A percentile compares a stretch with the other conserved stretches of the same genome.
Conservation (phyloP, 1,140 invertebrate genomes). For the Anastrepha obliqua region DNA sequence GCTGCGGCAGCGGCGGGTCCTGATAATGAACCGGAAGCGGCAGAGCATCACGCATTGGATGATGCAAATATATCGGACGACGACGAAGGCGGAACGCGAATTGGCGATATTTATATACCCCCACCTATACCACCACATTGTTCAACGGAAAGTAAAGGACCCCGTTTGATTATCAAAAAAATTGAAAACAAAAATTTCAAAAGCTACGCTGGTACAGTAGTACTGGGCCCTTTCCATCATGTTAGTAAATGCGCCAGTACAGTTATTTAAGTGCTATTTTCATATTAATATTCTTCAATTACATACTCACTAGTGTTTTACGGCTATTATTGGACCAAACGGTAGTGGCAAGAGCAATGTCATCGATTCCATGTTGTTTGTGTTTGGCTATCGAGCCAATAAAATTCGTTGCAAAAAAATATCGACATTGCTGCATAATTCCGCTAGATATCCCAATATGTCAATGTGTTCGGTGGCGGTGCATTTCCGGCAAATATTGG, state of each 20-base stretch:
- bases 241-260: conserved; percentile 72
- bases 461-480: conserved; percentile 91
- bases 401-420: conserved; percentile 98
- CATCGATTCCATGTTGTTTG: conserved; percentile 99
- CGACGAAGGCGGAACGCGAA: conserved; percentile 75
- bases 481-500: conserved; percentile 93
- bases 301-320: conserved; percentile 86
- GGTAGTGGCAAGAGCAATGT: conserved; percentile 99
- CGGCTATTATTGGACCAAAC: conserved; percentile 98
- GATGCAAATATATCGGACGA: conserved; percentile 71
- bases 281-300: not conserved
- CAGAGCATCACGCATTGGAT: conserved; percentile 62
- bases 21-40: not conserved
- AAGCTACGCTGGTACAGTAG: conserved; percentile 92
- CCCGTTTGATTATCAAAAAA: conserved; percentile 92
- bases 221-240: conserved; percentile 90
- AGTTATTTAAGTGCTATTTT: not conserved
- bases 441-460: conserved; percentile 87
- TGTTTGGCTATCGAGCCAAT: conserved; percentile 96
- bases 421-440: conserved; percentile 95
- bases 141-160: conserved; percentile 81
- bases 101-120: conserved; percentile 93
- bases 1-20: not conserved
- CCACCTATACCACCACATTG: conserved; percentile 84
- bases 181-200: conserved; percentile 98